These are phyloP conservation scores for Carcina quercana DNA, from an alignment of 2,888 invertebrate species.

Conservation along the genomic window DNA sequence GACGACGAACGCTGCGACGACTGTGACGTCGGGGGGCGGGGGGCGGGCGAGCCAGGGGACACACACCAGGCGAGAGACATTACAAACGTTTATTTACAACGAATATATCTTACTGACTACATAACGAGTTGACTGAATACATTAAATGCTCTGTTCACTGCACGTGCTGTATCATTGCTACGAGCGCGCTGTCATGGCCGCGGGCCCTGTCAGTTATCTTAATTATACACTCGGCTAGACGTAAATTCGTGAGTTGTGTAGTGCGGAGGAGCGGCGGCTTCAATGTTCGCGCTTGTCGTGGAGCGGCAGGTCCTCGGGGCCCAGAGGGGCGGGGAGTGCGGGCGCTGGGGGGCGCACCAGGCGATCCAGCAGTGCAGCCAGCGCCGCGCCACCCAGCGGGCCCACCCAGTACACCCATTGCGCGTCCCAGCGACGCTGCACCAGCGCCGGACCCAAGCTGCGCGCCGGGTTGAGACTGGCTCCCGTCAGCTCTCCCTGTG, in stretches of 20 bases:
- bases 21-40: conserved; percentile 30
- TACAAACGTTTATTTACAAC: no score
- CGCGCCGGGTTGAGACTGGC: conserved; percentile 83
- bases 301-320: conserved; percentile 71
- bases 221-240: no score
- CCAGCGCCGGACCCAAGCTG: conserved; percentile 81
- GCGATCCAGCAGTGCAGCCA: conserved; percentile 45
- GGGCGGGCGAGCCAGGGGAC: no score
- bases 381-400: conserved; percentile 48
- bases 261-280: no score
- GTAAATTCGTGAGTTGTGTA: no score
- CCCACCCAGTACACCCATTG: conserved; percentile 81
- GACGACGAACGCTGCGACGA: conserved; percentile 55
- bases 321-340: conserved; percentile 41
- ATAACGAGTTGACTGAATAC: no score
- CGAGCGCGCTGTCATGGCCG: no score
- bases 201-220: no score
- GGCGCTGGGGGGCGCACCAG: conserved; percentile 51
- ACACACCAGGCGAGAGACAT: no score
- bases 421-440: conserved; percentile 72
- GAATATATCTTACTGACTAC: no score
- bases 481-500: conserved; percentile 78
- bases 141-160: no score
- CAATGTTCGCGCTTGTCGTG: conserved; percentile 44
- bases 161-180: no score